Evolutionary conservation across 2,888 invertebrate species (phyloP).

Genomic region (Harpalus rufipes): DNA sequence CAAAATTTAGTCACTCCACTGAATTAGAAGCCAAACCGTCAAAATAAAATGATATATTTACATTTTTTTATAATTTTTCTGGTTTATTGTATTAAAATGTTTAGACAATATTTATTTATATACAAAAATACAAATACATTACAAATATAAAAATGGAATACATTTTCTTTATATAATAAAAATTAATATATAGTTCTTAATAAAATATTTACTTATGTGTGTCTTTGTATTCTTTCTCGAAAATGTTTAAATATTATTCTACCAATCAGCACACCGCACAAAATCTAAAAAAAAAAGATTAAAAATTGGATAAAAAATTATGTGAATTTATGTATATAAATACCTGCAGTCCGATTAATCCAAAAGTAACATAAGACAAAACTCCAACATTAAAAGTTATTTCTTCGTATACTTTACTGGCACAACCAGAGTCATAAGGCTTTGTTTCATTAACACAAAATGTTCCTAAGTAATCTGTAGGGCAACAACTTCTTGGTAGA

Average conservation of each 20-base stretch:
- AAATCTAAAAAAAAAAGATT: constrained; percentile 1
- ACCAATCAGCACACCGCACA: background rate
- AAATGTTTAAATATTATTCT: background rate
- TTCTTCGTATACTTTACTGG: constrained; percentile 1
- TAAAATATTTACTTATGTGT: background rate
- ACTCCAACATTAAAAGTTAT: background rate
- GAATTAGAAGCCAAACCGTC: too few relatives aligned
- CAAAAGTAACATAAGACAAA: background rate
- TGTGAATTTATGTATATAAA: too few relatives aligned
- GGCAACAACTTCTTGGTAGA: constrained; percentile 7
- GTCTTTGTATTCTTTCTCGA: background rate
- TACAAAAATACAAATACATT: too few relatives aligned
- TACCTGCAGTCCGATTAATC: constrained; percentile 5
- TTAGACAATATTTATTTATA: too few relatives aligned
- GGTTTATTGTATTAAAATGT: too few relatives aligned
- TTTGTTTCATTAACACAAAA: background rate
- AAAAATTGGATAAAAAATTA: background rate
- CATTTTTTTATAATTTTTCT: too few relatives aligned
- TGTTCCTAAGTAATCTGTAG: too few relatives aligned
- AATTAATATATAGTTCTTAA: too few relatives aligned
- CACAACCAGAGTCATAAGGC: background rate
- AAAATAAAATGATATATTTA: too few relatives aligned
- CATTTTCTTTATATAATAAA: too few relatives aligned
- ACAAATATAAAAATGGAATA: too few relatives aligned
- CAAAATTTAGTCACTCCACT: too few relatives aligned